Evolutionary conservation across 2,113 vertebrate genomes (phyloP).

Genomic region (Cricetomys ansorgei): DNA sequence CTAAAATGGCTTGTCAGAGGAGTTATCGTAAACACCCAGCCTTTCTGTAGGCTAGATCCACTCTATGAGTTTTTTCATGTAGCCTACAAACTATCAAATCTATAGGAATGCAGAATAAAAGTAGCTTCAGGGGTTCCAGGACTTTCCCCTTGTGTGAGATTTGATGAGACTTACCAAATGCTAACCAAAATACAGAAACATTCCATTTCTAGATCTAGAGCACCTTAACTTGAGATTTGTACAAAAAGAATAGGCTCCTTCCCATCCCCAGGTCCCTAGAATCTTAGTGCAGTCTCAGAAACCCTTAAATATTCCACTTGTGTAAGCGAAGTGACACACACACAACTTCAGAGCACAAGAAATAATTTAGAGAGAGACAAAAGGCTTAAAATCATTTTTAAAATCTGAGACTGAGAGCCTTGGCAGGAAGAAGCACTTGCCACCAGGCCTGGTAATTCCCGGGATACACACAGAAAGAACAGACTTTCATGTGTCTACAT

Average conservation of each 20-base stretch:
- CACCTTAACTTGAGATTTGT: constrained; percentile 35
- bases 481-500: not conserved
- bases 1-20: not conserved
- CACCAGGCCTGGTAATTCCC: not conserved
- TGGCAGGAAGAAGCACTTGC: not conserved
- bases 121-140: not conserved
- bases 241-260: constrained; percentile 39
- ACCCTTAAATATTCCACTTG: constrained; percentile 31
- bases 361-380: constrained; percentile 22
- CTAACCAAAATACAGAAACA: constrained; percentile 40
- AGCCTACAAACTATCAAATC: not conserved
- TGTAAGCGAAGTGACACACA: not conserved
- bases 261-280: not conserved
- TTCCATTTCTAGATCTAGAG: constrained; percentile 33
- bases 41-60: constrained; percentile 30
- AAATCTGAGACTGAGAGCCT: not conserved
- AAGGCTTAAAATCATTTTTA: constrained; percentile 35
- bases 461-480: not conserved
- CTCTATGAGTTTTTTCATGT: not conserved
- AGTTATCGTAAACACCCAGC: constrained; percentile 37
- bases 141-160: not conserved
- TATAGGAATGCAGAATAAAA: not conserved
- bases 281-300: constrained; percentile 33
- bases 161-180: constrained; percentile 1
- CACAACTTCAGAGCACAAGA: not conserved